phyloP scores from a whole-genome alignment of 2,113 vertebrate species.

The Corythaeola cristata region DNA sequence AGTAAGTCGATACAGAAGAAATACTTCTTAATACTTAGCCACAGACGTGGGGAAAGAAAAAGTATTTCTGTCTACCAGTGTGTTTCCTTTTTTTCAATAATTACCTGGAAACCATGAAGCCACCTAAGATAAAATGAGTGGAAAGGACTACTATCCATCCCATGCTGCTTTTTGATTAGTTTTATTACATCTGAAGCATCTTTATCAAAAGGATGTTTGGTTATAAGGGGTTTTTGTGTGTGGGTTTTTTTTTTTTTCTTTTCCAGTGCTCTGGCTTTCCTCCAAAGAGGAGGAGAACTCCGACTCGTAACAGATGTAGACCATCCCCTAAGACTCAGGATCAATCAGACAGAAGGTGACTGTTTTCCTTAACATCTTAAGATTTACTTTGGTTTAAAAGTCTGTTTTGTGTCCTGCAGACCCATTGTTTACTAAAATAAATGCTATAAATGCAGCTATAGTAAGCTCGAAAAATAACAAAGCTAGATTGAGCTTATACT shows the following conservation, averaged over 20 bases:
- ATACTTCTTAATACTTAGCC: background rate
- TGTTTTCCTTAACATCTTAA: background rate
- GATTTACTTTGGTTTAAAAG: background rate
- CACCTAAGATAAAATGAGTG: background rate
- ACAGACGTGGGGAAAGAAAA: background rate
- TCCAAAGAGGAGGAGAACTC: constrained; percentile 9
- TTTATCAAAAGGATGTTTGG: background rate
- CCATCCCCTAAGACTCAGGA: background rate
- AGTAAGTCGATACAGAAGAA: background rate
- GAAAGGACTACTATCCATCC: background rate
- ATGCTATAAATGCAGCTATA: background rate
- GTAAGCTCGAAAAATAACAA: background rate
- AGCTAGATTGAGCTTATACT: background rate
- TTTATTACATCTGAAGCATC: background rate
- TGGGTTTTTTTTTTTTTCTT: too few relatives aligned
- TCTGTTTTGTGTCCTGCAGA: background rate
- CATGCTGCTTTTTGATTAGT: background rate
- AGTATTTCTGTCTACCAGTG: rapidly evolving
- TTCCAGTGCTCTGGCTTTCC: background rate
- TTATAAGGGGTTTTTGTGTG: background rate
- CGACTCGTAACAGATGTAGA: background rate
- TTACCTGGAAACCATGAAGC: background rate
- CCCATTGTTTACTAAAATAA: background rate
- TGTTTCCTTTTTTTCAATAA: background rate
- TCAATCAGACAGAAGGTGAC: constrained; percentile 42